phyloP scores from a whole-genome alignment of 2,888 invertebrate species.

The Sepioteuthis lessoniana region DNA sequence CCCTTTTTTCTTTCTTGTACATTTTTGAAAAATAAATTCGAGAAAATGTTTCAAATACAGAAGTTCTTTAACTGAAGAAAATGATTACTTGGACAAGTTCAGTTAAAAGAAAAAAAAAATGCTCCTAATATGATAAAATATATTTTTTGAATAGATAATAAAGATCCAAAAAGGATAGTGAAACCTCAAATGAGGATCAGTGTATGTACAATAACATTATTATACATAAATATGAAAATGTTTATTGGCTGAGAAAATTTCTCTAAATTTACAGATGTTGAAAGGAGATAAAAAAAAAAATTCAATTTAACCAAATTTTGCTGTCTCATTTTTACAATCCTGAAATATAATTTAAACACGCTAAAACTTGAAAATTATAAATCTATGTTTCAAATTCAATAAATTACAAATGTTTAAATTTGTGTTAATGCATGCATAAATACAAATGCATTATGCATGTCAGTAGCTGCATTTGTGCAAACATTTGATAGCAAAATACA shows the following conservation, averaged over 20 bases:
- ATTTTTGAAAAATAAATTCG: too few species aligned
- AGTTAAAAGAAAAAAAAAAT: too few species aligned
- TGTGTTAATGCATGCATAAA: not conserved
- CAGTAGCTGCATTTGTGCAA: not conserved
- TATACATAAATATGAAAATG: not conserved
- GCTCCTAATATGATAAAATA: too few species aligned
- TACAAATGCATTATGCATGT: not conserved
- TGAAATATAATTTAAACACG: not conserved
- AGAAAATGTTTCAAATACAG: too few species aligned
- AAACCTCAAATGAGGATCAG: too few species aligned
- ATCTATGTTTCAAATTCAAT: not conserved
- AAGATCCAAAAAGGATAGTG: too few species aligned
- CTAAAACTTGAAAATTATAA: not conserved
- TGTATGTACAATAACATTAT: not conserved
- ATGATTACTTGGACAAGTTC: too few species aligned
- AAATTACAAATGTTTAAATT: not conserved
- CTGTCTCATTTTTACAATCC: not conserved
- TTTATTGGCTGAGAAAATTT: not conserved
- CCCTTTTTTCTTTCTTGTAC: too few species aligned
- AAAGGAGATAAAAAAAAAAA: not conserved
- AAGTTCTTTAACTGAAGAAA: too few species aligned
- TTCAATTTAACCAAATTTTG: not conserved
- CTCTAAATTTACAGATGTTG: not conserved
- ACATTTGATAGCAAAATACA: not conserved
- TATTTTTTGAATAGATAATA: too few species aligned